Evolutionary conservation across 2,113 vertebrate genomes (phyloP).

Genomic region (Chaetops frenatus): DNA sequence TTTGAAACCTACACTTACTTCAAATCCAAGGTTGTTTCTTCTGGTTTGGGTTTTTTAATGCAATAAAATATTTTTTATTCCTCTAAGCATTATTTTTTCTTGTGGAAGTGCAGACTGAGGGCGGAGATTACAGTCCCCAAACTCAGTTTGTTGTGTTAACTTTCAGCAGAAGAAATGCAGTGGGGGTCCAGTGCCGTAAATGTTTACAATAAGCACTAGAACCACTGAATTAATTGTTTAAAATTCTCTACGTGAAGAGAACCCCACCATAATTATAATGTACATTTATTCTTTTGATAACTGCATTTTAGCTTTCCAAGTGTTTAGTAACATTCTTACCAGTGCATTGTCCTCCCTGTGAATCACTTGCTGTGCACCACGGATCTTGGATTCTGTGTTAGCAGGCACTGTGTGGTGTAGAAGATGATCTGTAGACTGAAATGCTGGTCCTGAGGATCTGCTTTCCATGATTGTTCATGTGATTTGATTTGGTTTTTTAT

Average conservation of each 20-base stretch:
- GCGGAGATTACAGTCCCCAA: background rate
- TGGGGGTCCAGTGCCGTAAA: background rate
- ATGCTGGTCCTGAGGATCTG: background rate
- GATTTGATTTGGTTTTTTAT: background rate
- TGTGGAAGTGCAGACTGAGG: background rate
- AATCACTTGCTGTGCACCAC: background rate
- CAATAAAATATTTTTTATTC: background rate
- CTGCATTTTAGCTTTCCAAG: background rate
- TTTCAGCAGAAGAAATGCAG: background rate
- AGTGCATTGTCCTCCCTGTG: background rate
- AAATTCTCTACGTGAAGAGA: background rate
- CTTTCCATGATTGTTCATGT: background rate
- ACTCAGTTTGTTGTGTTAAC: background rate
- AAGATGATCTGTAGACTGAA: background rate
- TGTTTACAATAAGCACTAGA: background rate
- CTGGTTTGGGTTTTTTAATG: background rate
- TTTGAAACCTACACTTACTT: background rate
- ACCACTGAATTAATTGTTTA: background rate
- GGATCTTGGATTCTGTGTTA: background rate
- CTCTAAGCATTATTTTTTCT: background rate
- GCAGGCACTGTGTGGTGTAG: background rate
- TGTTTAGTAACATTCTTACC: background rate
- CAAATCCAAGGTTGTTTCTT: background rate
- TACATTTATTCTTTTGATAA: background rate
- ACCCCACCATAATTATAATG: accelerated